phyloP scores from a whole-genome alignment of 2,113 vertebrate species.

The Setophaga petechia region DNA sequence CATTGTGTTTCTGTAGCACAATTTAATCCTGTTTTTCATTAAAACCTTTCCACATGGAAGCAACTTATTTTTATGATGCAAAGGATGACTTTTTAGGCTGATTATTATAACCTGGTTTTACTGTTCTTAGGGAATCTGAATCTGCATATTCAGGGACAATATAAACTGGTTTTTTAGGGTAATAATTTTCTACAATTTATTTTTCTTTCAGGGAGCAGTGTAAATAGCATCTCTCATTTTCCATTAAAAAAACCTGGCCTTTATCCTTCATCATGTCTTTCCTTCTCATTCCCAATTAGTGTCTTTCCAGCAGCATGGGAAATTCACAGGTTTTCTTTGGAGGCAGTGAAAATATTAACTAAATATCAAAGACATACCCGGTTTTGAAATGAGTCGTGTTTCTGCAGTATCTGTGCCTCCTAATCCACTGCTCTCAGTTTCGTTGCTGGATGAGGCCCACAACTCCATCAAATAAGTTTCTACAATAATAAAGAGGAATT shows the following conservation, averaged over 20 bases:
- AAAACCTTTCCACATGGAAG: not conserved
- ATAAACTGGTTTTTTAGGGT: not conserved
- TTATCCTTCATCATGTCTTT: not conserved
- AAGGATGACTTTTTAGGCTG: not conserved
- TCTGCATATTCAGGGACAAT: not conserved
- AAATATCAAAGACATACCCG: not conserved
- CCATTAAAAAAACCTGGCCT: not conserved
- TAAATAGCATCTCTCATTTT: not conserved
- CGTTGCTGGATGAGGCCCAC: not conserved
- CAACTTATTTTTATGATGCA: not conserved
- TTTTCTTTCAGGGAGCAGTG: not conserved
- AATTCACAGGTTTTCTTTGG: not conserved
- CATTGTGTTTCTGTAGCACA: not conserved
- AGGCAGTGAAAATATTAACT: not conserved
- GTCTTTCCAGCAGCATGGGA: not conserved
- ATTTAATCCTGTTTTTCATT: not conserved
- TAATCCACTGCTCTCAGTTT: not conserved
- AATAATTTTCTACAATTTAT: not conserved
- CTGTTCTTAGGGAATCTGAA: not conserved
- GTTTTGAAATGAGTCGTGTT: not conserved
- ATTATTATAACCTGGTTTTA: not conserved
- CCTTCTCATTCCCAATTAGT: not conserved
- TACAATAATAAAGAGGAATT: not conserved
- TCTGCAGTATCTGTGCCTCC: not conserved
- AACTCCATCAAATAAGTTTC: not conserved